These are phyloP conservation scores for Diplodus sargus DNA, from an alignment of 2,797 vertebrate species.

Conservation along the genomic window DNA sequence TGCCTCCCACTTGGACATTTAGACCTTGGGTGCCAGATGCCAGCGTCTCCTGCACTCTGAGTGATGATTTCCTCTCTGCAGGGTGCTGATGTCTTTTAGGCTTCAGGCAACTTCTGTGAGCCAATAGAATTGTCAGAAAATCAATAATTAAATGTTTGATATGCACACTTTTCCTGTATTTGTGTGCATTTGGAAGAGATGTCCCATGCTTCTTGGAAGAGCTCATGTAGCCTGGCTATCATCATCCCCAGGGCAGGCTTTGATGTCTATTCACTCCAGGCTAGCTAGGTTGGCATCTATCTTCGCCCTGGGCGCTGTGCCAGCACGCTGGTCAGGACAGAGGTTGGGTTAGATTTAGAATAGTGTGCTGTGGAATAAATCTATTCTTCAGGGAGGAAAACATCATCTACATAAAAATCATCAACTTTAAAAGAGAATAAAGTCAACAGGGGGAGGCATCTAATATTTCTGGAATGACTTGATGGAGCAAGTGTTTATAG, in stretches of 20 bases:
- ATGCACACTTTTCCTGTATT: background rate
- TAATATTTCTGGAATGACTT: conserved; percentile 62
- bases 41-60: background rate
- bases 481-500: conserved; percentile 65
- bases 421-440: conserved; percentile 68
- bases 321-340: conserved; percentile 54
- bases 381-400: conserved; percentile 39
- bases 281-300: conserved; percentile 59
- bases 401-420: conserved; percentile 54
- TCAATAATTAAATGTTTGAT: conserved; percentile 46
- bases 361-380: conserved; percentile 47
- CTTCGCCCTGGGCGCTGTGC: conserved; percentile 43
- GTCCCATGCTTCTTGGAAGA: conserved; percentile 46
- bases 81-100: conserved; percentile 18
- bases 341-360: conserved; percentile 58
- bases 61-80: conserved; percentile 17
- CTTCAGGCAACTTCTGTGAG: conserved; percentile 18
- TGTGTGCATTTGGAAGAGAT: conserved; percentile 23
- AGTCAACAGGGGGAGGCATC: conserved; percentile 59
- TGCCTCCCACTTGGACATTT: conserved; percentile 33
- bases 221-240: conserved; percentile 40
- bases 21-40: conserved; percentile 23
- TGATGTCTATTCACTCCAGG: conserved; percentile 68
- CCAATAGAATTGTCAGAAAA: conserved; percentile 39
- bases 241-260: conserved; percentile 49